Percentiles rank a stretch among this genome's conserved stretches.
These are phyloP conservation scores for Toxostoma redivivum DNA, from an alignment of 2,113 vertebrate species.

Conservation along the genomic window DNA sequence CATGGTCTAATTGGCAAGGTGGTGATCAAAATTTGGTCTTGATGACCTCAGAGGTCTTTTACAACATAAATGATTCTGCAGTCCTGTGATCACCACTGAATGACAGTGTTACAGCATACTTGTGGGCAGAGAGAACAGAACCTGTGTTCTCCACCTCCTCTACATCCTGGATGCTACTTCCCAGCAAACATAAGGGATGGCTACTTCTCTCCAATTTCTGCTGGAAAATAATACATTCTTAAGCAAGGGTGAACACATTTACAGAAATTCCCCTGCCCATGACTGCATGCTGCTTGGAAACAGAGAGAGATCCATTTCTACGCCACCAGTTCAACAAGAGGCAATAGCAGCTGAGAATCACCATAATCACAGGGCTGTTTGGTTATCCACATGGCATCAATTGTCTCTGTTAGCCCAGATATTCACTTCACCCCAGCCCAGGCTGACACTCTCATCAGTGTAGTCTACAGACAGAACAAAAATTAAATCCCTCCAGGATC, in stretches of 20 bases:
- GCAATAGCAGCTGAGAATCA: not conserved
- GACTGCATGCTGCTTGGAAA: not conserved
- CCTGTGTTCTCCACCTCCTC: not conserved
- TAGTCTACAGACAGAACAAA: constrained; percentile 17
- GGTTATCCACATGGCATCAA: not conserved
- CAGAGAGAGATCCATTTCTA: not conserved
- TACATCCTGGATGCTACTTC: accelerated
- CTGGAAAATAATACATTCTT: not conserved
- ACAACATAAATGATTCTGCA: not conserved
- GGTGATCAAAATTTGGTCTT: not conserved
- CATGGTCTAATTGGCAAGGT: not conserved
- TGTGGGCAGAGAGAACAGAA: not conserved
- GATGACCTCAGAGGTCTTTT: not conserved
- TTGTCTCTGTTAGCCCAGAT: not conserved
- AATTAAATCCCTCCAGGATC: constrained; percentile 10
- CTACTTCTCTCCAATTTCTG: not conserved
- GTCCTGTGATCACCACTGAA: not conserved
- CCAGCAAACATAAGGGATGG: not conserved
- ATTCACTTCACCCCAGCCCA: not conserved
- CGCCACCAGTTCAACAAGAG: not conserved
- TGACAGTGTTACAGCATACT: not conserved
- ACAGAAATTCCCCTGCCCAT: not conserved
- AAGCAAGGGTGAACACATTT: not conserved
- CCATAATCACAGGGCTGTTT: not conserved
- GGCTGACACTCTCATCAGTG: not conserved